These are phyloP conservation scores for Eunapius fragilis DNA, from an alignment of 37 sponge, comb jelly and placozoan species.

Conservation along the genomic window DNA sequence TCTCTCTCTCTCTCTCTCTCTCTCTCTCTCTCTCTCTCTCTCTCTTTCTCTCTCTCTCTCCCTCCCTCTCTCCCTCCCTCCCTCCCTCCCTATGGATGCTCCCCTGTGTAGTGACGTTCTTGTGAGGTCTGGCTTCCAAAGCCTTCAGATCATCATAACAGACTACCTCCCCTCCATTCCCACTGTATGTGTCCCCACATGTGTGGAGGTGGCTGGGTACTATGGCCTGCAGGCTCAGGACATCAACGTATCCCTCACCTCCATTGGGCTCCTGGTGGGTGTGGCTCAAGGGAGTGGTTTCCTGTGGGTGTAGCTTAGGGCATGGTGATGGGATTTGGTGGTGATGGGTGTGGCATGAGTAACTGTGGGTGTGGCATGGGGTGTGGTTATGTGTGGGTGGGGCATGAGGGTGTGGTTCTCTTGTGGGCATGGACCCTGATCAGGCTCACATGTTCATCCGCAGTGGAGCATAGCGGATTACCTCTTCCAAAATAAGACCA, in stretches of 20 bases:
- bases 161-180: conserved; percentile 89
- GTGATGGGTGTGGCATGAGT: background rate
- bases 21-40: conserved; percentile 24
- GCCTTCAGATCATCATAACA: conserved; percentile 86
- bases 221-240: conserved; percentile 89
- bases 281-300: background rate
- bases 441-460: background rate
- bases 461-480: conserved; percentile 97
- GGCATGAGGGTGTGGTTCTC: too few relatives aligned
- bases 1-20: conserved; percentile 30
- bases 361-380: too few relatives aligned
- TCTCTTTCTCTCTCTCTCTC: conserved; percentile 17
- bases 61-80: background rate
- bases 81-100: conserved; percentile 7
- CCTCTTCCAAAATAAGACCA: conserved; percentile 73
- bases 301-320: too few relatives aligned
- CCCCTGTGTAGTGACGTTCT: conserved; percentile 52
- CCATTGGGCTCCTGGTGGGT: conserved; percentile 91
- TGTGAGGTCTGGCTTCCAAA: conserved; percentile 81
- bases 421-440: too few relatives aligned
- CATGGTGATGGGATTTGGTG: too few relatives aligned
- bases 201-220: conserved; percentile 66
- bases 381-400: too few relatives aligned
- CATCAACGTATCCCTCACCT: conserved; percentile 93
- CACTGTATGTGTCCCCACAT: conserved; percentile 64